Base-by-base conservation (phyloP, 2,888 invertebrate genomes). In the Platerodrilus igneus region DNA sequence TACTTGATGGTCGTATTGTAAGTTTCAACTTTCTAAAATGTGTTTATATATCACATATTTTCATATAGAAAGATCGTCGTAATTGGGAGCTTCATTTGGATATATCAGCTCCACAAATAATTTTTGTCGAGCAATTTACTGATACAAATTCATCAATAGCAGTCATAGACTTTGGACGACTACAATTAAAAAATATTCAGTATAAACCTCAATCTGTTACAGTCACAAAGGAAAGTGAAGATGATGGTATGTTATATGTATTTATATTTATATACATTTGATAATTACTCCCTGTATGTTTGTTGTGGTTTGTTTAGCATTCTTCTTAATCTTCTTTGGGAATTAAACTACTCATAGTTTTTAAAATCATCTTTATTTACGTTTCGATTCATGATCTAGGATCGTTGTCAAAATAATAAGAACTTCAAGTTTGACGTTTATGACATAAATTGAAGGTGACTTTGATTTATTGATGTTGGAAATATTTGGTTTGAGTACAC, bases 81-180 rank as follows among this genome's bases (percentile, higher is more conserved):
- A 78, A 80, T 9, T 94, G 93, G 93, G 86, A 89, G 48, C 73
- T 95, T 45, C 83, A 90, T 60, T 74, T 95, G 52, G 91, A 95
- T 66, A 87, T 96, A 48, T 88, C 88, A 3, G 94, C 95, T 2
- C 95, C 95, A 1, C 91, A 93, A 65, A 88, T 96, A 49, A 78
- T 94, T 54, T 77, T 94, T 48, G 88, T 91, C 22, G 91, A 93
- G 62, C 78, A 82, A 59, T 83, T 87, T 63, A 74, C 74, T 30
- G 82, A 85, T 54, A 77, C 79, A 36, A 86, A 83, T 60, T 81
- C 84, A 1, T 75, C 83, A 6, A 81, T 89, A 54, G 79, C 93
- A 32, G 83, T 95, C 28, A 78, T 92, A 35, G 95, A 95, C 73
- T 87, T 96, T 63, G 96, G 96, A 8, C 79, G 88, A 47, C 76